Percentiles rank a stretch among this genome's conserved stretches.
These are phyloP conservation scores for Andricus quercusramuli DNA, from an alignment of 2,888 invertebrate species.

Conservation along the genomic window DNA sequence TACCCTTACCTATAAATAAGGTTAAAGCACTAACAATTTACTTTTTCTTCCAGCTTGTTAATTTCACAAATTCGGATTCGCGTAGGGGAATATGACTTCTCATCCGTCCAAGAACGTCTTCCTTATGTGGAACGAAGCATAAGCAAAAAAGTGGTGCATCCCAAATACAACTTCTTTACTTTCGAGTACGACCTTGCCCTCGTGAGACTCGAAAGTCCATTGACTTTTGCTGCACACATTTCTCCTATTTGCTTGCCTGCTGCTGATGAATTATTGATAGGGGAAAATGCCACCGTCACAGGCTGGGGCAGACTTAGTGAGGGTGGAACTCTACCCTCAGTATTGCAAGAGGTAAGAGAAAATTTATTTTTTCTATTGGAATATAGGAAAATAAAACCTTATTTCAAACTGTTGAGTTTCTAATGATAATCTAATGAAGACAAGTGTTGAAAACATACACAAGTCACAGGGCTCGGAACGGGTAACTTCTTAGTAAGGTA, in stretches of 20 bases:
- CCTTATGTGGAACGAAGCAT: slow-evolving; percentile 93
- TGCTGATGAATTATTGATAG: slow-evolving; percentile 91
- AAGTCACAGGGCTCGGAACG: too few species aligned
- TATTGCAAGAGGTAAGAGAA: slow-evolving; percentile 89
- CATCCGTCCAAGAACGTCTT: slow-evolving; percentile 90
- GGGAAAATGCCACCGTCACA: slow-evolving; percentile 93
- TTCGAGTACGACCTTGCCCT: slow-evolving; percentile 95
- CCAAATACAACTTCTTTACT: slow-evolving; percentile 96
- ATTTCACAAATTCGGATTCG: slow-evolving; percentile 95
- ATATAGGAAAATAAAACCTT: not conserved
- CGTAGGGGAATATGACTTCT: slow-evolving; percentile 96
- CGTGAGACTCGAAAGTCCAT: slow-evolving; percentile 89
- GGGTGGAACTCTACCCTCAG: slow-evolving; percentile 92
- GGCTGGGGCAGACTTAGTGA: slow-evolving; percentile 95
- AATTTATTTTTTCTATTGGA: not conserved
- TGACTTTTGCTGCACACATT: slow-evolving; percentile 92
- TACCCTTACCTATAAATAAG: too few species aligned
- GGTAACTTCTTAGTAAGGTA: too few species aligned
- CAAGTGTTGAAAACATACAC: too few species aligned
- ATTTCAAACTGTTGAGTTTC: too few species aligned
- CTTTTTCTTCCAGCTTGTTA: slow-evolving; percentile 83
- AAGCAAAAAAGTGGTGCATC: slow-evolving; percentile 92
- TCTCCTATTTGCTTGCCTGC: slow-evolving; percentile 94
- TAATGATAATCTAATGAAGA: too few species aligned
- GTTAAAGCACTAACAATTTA: not conserved